Evolutionary conservation across 2,113 vertebrate species (phyloP).

Genomic region (Aythya baeri): DNA sequence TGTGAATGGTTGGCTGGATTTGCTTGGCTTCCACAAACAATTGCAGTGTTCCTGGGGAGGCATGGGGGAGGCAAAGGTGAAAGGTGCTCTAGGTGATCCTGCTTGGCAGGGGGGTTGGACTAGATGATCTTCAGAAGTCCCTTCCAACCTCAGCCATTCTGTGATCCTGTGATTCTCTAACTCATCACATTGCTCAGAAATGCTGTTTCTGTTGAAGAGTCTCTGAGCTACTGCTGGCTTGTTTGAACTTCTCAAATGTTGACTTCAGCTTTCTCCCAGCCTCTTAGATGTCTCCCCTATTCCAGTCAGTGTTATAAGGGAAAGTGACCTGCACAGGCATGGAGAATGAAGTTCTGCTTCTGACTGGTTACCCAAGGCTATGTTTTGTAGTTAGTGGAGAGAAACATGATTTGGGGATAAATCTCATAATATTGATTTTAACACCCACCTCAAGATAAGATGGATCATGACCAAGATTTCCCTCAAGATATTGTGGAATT

Average conservation of each 20-base stretch:
- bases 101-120: too few relatives aligned
- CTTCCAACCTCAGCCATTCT: too few relatives aligned
- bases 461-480: neutral
- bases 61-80: neutral
- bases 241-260: neutral
- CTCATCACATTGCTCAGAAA: neutral
- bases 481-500: neutral
- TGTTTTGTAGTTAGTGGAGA: neutral
- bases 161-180: neutral
- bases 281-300: neutral
- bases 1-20: neutral
- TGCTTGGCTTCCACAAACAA: neutral
- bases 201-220: neutral
- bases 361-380: neutral
- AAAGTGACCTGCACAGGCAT: neutral
- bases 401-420: neutral
- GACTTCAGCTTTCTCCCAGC: neutral
- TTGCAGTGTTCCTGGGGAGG: neutral
- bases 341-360: neutral
- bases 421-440: neutral
- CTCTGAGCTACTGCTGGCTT: neutral
- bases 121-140: too few relatives aligned
- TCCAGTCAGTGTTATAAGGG: neutral
- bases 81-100: neutral
- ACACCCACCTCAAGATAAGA: accelerated